phyloP scores from a whole-genome alignment of 2,113 vertebrate genomes.

The Poecilia latipinna region DNA sequence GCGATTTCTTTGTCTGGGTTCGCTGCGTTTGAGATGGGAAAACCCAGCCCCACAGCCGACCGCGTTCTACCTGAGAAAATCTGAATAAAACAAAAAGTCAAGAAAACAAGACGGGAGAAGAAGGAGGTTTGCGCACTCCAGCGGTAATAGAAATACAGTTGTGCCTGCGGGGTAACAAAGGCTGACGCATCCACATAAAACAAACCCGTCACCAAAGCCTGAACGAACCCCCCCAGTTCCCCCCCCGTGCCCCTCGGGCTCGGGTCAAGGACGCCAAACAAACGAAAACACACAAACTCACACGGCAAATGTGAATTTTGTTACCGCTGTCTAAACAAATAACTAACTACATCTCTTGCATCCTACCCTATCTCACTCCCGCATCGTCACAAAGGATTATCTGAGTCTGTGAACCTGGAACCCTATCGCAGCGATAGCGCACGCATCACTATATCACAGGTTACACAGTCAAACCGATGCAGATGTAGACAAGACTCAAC shows the following conservation, averaged over 20 bases:
- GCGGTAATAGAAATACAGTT: slow-evolving; percentile 28
- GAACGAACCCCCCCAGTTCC: neutral
- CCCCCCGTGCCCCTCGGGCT: slow-evolving; percentile 14
- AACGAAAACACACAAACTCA: slow-evolving; percentile 3
- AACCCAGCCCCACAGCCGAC: slow-evolving; percentile 13
- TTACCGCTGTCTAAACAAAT: slow-evolving; percentile 47
- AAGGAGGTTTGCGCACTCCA: slow-evolving; percentile 32
- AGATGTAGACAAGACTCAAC: slow-evolving; percentile 41
- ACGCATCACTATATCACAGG: slow-evolving; percentile 5
- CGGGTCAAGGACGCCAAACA: slow-evolving; percentile 54
- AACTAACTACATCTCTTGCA: slow-evolving; percentile 2
- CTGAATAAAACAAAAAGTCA: neutral
- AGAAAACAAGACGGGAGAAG: slow-evolving; percentile 14
- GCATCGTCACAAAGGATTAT: slow-evolving; percentile 47
- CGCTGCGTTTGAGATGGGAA: slow-evolving; percentile 6
- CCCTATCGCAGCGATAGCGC: slow-evolving; percentile 21
- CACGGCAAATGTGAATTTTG: neutral
- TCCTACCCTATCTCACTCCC: slow-evolving; percentile 33
- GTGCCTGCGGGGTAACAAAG: slow-evolving; percentile 43
- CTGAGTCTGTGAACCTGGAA: slow-evolving; percentile 41
- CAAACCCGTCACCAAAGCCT: slow-evolving; percentile 42
- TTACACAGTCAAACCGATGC: slow-evolving; percentile 22
- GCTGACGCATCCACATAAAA: slow-evolving; percentile 41
- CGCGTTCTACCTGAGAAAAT: slow-evolving; percentile 21
- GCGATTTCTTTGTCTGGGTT: slow-evolving; percentile 17